Percentiles rank a stretch among this genome's conserved stretches.
These are phyloP conservation scores for Emmelina monodactyla DNA, from an alignment of 2,888 invertebrate genomes.

Conservation along the genomic window DNA sequence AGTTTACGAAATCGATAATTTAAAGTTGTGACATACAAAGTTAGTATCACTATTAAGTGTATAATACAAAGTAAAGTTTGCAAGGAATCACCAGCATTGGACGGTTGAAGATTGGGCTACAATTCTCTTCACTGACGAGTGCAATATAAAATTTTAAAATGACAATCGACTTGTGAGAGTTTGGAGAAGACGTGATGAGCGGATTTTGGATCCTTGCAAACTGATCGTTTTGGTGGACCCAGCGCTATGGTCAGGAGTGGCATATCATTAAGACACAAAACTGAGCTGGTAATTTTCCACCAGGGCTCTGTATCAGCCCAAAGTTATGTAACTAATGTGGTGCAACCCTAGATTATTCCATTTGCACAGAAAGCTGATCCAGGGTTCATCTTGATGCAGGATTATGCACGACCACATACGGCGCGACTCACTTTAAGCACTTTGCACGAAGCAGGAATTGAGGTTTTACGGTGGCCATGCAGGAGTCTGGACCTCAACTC, in stretches of 20 bases:
- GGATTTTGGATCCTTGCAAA: slow-evolving; percentile 7
- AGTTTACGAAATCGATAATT: too few species aligned
- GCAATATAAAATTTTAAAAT: slow-evolving; percentile 1
- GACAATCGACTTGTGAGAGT: neutral
- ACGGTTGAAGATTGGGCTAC: neutral
- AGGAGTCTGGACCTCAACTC: slow-evolving; percentile 11
- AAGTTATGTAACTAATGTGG: neutral
- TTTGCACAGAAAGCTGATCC: slow-evolving; percentile 1
- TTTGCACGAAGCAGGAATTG: slow-evolving; percentile 8
- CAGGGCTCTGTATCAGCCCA: neutral
- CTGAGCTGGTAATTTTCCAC: too few species aligned
- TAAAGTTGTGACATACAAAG: too few species aligned
- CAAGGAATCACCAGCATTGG: neutral
- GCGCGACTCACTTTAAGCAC: slow-evolving; percentile 1
- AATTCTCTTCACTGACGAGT: slow-evolving; percentile 2
- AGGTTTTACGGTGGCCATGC: slow-evolving; percentile 13
- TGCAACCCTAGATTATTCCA: neutral
- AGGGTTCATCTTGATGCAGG: slow-evolving; percentile 8
- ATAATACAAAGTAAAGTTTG: too few species aligned
- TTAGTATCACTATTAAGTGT: too few species aligned
- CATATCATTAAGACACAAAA: too few species aligned
- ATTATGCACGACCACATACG: slow-evolving; percentile 8
- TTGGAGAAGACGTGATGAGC: slow-evolving; percentile 5
- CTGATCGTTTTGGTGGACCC: slow-evolving; percentile 6
- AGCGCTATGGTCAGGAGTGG: slow-evolving; percentile 11